Conservation (phyloP, 2,113 vertebrate genomes). For the Eudyptes chrysolophus region DNA sequence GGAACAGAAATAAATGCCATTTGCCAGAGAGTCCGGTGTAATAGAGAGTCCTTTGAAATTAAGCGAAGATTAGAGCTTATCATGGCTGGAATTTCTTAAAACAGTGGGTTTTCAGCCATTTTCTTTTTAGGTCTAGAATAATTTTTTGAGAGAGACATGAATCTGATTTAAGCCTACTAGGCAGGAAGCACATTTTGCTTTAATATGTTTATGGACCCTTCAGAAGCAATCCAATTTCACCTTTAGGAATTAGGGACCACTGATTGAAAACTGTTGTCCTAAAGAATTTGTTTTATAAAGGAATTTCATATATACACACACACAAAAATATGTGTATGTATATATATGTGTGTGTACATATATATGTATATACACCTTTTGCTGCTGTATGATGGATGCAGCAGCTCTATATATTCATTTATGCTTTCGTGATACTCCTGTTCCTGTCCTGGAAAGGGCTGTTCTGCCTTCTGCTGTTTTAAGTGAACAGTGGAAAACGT, state of each 20-base stretch:
- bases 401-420: not conserved
- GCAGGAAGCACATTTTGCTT: not conserved
- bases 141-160: not conserved
- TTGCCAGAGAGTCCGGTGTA: not conserved
- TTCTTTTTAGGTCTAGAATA: not conserved
- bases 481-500: not conserved
- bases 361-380: not conserved
- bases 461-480: not conserved
- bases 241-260: not conserved
- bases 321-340: accelerated
- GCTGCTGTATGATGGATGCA: not conserved
- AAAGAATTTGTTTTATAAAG: not conserved
- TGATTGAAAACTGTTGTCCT: not conserved
- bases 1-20: not conserved
- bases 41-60: not conserved
- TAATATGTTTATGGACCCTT: not conserved
- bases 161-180: not conserved
- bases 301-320: not conserved
- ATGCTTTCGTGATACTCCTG: not conserved
- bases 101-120: not conserved
- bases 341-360: no score
- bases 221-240: not conserved
- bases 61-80: not conserved
- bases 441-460: not conserved
- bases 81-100: not conserved